phyloP scores from a whole-genome alignment of 2,888 invertebrate genomes.

The Harpalus rubripes region DNA sequence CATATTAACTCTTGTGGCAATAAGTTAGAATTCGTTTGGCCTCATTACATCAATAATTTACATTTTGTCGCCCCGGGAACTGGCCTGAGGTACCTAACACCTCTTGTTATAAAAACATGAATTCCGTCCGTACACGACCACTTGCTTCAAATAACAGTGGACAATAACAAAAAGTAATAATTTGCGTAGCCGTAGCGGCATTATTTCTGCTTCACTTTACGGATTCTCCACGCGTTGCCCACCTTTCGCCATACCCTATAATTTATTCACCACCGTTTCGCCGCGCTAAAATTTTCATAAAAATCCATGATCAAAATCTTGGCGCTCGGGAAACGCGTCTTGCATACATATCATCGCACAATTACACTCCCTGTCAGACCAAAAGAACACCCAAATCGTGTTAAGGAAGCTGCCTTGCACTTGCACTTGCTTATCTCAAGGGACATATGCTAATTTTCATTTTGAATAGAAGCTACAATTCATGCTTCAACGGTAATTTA shows the following conservation, averaged over 20 bases:
- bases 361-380: constrained; percentile 3
- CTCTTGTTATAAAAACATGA: constrained; percentile 26
- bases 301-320: constrained; percentile 58
- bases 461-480: constrained; percentile 35
- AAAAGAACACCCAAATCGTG: constrained; percentile 20
- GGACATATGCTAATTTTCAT: constrained; percentile 52
- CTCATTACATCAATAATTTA: constrained; percentile 36
- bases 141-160: constrained; percentile 43
- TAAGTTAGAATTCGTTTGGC: constrained; percentile 32
- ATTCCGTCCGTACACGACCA: constrained; percentile 27
- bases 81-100: constrained; percentile 32
- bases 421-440: constrained; percentile 41
- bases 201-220: constrained; percentile 33
- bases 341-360: constrained; percentile 37
- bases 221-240: constrained; percentile 46
- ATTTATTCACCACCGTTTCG: constrained; percentile 52
- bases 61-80: not conserved
- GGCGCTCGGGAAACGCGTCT: constrained; percentile 43
- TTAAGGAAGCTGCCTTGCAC: constrained; percentile 1
- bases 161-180: constrained; percentile 45
- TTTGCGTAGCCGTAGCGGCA: constrained; percentile 17
- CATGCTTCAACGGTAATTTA: constrained; percentile 43
- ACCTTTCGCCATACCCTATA: constrained; percentile 47
- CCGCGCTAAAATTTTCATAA: constrained; percentile 56
- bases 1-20: not conserved